Percentiles rank a stretch among this genome's conserved stretches.
Conservation (phyloP, 2,113 vertebrate genomes). For the Phrynosoma blainvillii region DNA sequence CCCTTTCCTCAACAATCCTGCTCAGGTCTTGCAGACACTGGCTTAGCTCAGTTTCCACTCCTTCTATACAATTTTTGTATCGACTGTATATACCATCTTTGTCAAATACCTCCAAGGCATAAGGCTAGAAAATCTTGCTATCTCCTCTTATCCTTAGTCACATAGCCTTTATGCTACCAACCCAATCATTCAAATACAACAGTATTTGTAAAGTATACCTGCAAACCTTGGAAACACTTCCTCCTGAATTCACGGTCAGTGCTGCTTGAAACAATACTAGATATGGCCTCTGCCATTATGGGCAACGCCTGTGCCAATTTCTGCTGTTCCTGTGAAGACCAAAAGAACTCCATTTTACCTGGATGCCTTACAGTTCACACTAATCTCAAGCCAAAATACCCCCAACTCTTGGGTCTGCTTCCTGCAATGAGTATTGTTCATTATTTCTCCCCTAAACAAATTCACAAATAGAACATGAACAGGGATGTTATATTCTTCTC, state of each 20-base stretch:
- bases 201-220: constrained; percentile 38
- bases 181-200: not conserved
- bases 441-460: too few species aligned
- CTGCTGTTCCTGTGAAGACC: constrained; percentile 50
- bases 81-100: not conserved
- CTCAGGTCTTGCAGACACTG: too few species aligned
- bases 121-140: not conserved
- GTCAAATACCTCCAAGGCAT: not conserved
- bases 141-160: not conserved
- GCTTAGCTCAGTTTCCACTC: not conserved
- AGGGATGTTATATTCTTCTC: not conserved
- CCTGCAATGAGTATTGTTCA: not conserved
- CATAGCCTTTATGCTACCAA: too few species aligned
- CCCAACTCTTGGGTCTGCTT: not conserved
- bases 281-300: constrained; percentile 62
- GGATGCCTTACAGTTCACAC: not conserved
- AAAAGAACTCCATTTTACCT: not conserved
- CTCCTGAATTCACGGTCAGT: constrained; percentile 59
- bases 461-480: too few species aligned
- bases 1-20: too few species aligned
- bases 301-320: constrained; percentile 54
- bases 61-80: not conserved
- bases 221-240: constrained; percentile 58
- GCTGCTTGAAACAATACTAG: constrained; percentile 62
- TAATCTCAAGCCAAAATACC: not conserved